Evolutionary conservation across 1,140 invertebrate genomes (phyloP).

Genomic region (Drosophila tsacasi): DNA sequence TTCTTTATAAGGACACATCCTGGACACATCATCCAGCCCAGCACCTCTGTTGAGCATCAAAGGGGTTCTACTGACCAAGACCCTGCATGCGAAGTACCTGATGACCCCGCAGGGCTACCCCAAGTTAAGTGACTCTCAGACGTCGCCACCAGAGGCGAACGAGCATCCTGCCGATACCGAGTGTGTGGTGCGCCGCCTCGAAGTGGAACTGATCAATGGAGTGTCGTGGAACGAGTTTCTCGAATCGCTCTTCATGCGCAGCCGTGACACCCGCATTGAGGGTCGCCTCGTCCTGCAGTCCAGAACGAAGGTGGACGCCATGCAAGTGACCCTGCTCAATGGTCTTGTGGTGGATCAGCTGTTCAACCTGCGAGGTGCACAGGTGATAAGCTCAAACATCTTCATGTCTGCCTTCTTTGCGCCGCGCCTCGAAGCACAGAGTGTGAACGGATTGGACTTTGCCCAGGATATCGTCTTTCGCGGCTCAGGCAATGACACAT

Average conservation of each 20-base stretch:
- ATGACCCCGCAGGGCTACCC: conserved; percentile 26
- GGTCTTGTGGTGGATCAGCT: conserved; percentile 59
- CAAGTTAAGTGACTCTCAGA: not conserved
- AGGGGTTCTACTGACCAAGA: conserved; percentile 23
- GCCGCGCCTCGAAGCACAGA: conserved; percentile 52
- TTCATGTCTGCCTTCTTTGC: conserved; percentile 68
- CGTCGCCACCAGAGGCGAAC: not conserved
- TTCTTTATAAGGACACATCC: conserved; percentile 36
- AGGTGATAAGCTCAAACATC: conserved; percentile 63
- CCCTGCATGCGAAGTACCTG: conserved; percentile 32
- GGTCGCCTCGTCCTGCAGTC: conserved; percentile 67
- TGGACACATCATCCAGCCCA: conserved; percentile 20
- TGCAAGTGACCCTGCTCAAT: conserved; percentile 60
- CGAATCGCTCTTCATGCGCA: conserved; percentile 63
- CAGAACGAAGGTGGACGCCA: conserved; percentile 26
- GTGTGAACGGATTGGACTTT: conserved; percentile 70
- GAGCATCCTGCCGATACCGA: not conserved
- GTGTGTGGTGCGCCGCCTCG: conserved; percentile 52
- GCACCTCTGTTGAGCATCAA: conserved; percentile 49
- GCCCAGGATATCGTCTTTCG: conserved; percentile 67
- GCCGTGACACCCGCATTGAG: conserved; percentile 56
- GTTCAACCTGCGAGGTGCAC: conserved; percentile 66
- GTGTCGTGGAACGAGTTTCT: conserved; percentile 62
- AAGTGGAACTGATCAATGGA: conserved; percentile 66
- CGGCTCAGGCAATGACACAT: conserved; percentile 28